Evolutionary conservation across 2,797 vertebrate genomes (phyloP), one percentile per base, ranked within the genome.

Genomic region (Molossus molossus): DNA sequence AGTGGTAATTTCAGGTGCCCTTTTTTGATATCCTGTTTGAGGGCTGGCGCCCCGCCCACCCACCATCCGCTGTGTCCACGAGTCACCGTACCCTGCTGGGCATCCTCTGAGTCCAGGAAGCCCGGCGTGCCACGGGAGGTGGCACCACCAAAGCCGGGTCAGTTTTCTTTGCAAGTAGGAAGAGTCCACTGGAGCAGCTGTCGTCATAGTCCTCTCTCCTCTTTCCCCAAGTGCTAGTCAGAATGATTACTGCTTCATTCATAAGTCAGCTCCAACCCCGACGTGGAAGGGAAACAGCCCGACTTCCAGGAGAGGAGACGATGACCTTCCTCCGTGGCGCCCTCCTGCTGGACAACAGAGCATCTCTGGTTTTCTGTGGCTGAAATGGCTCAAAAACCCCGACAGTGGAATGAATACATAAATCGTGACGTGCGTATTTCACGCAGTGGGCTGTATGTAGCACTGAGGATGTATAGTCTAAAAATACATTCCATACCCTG

Each of bases 1-100:
- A 97, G 96, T 93, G 90, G 79, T 85, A n/a, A 62, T 79, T 90
- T 94, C n/a, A 20, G 81, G 60, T 53, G 75, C 29, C 53, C 29
- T 29, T 29, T 69, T 64, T 48, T 27, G 14, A 18, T 67, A 13
- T 87, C 75, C 90, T 83, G 73, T 92, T 69, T 81, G 87, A 40
- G n/a, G 33, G 60, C 40, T 6, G 6, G 50, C 25, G 55, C 62
- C 72, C 50, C 33, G 27, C 53, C 48, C 70, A 48, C 82, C 23
- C 67, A 40, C 58, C 27, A 0, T 27, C 62, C 11, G 1, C 79
- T 75, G 58, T 50, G 9, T 82, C 40, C 25, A 5, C 45, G 1
- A 1, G n/a, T 37, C 67, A 76, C n/a, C 40, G 9, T 6, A 13
- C 21, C 2, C 25, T 9, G 77, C n/a, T 29, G 1, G 17, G 27